Evolutionary conservation across 2,888 invertebrate genomes (phyloP), one percentile per base, ranked within the genome.

Genomic region (Agrochola litura): DNA sequence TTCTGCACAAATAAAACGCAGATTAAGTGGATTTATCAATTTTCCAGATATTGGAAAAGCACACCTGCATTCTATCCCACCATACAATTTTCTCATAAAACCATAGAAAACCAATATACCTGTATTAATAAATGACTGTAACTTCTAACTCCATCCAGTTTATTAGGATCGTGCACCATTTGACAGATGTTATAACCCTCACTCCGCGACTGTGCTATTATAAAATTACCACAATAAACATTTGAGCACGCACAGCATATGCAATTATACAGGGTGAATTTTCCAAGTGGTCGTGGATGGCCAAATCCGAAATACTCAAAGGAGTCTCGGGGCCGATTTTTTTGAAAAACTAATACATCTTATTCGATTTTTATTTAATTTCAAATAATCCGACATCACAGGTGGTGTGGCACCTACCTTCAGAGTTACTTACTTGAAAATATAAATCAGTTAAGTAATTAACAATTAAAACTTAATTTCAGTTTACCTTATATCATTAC

Each of bases 171-270:
- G 86, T 84, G 83, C 73, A 61, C 56, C 73, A 70, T 83, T 83
- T 80, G 84, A 86, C 84, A 86, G 82, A 87, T 87, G 79, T 77
- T 76, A 77, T 75, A 83, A 71, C 87, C 83, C 79, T 79, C 60
- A 69, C 37, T 70, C 72, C n/a, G 63, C 87, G 81, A 76, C 68
- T 64, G 37, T 41, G 76, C 85, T 54, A 87, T 90, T 89, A 91
- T 85, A 88, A 87, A 89, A 92, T 92, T 90, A 92, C 90, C 87
- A 90, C 87, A 91, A 91, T 92, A 92, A 92, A 93, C 87, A 87
- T 89, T 88, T 89, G 88, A 90, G 86, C 89, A 86, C 88, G 88
- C 77, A 88, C 88, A 81, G 83, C 88, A 84, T 89, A 91, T 87
- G 83, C 86, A 6, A 19, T 6, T 25, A 8, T 41, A 77, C 81